Base-by-base conservation (phyloP, 2,888 invertebrate genomes). In the Amiota mariae region DNA sequence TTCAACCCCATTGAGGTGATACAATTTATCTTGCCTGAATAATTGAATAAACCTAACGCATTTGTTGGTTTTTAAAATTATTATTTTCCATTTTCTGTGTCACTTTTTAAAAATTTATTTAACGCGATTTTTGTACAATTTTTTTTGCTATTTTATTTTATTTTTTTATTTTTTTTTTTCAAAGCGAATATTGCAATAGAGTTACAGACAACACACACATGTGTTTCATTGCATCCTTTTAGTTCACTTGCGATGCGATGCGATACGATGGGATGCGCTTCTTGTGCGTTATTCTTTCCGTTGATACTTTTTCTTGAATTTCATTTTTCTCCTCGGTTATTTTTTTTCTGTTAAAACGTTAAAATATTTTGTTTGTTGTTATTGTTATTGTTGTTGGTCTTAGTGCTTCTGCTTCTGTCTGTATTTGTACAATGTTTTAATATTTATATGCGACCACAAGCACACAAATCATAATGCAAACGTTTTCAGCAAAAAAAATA, bases 401-500 rank as follows among this genome's bases (percentile, higher is more conserved):
- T 36, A 36, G 36, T 36, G 36, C 36, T 36, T 36, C 6, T 36
- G 36, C 6, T 36, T 64, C 63, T 47, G 24, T 64, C 11, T 59
- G 63, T 64, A 79, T 83, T 82, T 80, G 79, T 82, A 81, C 82
- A 85, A 84, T 84, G 81, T 82, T 84, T 84, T 85, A 84, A 85
- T 85, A 84, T 84, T 84, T 85, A 85, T 85, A 84, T 79, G 80
- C 82, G 78, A 81, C 84, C 83, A 82, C 82, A 78, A 77, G 84
- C 80, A 82, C 84, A 84, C 85, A 84, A 85, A 84, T 84, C 84
- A 85, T 84, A 66, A 66, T 63, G 63, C 63, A 63, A 63, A 63
- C 63, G 63, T 63, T 63, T 36, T 2, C n/a, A 46, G 46, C 63
- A 63, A 46, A n/a, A n/a, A 11, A 54, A 54, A n/a, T 12, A n/a